Evolutionary conservation across 2,113 vertebrate genomes (phyloP).

Genomic region (Tetrax tetrax): DNA sequence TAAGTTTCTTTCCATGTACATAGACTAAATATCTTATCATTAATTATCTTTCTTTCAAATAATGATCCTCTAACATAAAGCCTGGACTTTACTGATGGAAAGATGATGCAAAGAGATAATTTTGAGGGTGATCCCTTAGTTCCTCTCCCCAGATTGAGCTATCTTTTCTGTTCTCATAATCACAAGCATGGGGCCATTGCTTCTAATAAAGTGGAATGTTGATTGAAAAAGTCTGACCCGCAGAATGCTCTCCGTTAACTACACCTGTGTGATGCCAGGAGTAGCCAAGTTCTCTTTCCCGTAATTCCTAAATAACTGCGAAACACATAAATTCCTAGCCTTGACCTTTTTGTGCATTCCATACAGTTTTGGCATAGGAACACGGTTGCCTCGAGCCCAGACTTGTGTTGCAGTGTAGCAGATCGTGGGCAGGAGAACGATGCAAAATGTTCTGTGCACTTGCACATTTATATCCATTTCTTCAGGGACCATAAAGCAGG

Average conservation of each 20-base stretch:
- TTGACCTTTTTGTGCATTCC: slow-evolving; percentile 61
- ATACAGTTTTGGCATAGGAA: not conserved
- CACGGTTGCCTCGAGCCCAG: slow-evolving; percentile 32
- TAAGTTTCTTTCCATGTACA: not conserved
- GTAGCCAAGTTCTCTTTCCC: slow-evolving; percentile 58
- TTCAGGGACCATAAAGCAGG: slow-evolving; percentile 23
- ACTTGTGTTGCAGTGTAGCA: not conserved
- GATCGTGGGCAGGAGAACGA: not conserved
- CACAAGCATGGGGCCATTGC: not conserved
- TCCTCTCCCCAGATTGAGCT: not conserved
- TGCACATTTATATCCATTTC: not conserved
- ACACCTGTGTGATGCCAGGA: slow-evolving; percentile 49
- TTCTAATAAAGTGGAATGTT: not conserved
- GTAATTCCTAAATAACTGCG: slow-evolving; percentile 60
- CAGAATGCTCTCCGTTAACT: not conserved
- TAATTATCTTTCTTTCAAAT: not conserved
- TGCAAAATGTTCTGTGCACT: not conserved
- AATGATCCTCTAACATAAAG: not conserved
- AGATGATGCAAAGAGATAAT: not conserved
- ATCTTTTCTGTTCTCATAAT: not conserved
- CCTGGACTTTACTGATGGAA: not conserved
- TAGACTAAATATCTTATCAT: not conserved
- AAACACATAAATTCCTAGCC: slow-evolving; percentile 56
- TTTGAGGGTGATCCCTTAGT: not conserved
- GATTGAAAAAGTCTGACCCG: not conserved